These are phyloP conservation scores for Larimichthys polyactis DNA, from an alignment of 2,113 vertebrate genomes.

Conservation along the genomic window DNA sequence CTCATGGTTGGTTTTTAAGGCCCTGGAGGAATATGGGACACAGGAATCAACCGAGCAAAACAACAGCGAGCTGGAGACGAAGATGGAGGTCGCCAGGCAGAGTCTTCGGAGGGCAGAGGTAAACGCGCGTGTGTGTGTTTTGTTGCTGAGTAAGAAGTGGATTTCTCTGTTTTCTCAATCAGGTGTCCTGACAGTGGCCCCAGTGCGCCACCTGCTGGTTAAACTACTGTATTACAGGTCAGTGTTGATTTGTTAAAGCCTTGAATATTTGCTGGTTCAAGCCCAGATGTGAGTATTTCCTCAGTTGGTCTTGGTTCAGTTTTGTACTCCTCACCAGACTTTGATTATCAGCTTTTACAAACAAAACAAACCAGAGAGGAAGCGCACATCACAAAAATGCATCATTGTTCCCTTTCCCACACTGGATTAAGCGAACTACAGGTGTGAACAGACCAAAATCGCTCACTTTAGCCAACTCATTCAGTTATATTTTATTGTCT, in stretches of 20 bases:
- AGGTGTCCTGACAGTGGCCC: neutral
- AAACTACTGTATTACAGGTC: neutral
- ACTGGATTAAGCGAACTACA: too few relatives aligned
- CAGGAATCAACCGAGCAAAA: conserved; percentile 88
- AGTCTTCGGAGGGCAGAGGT: conserved; percentile 95
- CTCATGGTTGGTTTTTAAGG: conserved; percentile 71
- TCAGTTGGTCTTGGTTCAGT: too few relatives aligned
- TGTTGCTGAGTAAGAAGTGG: neutral
- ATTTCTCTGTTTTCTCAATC: conserved; percentile 13
- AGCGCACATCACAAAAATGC: too few relatives aligned
- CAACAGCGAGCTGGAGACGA: conserved; percentile 90
- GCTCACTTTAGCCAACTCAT: too few relatives aligned
- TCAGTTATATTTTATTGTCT: neutral
- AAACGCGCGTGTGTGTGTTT: conserved; percentile 20
- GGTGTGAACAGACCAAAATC: too few relatives aligned
- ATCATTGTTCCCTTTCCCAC: too few relatives aligned
- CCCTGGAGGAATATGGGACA: conserved; percentile 89
- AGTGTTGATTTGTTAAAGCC: neutral
- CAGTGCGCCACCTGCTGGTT: conserved; percentile 64
- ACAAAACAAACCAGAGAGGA: too few relatives aligned
- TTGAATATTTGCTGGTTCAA: too few relatives aligned
- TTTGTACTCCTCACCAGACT: too few relatives aligned
- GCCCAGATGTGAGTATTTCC: too few relatives aligned
- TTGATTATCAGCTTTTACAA: too few relatives aligned
- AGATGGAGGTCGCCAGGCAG: conserved; percentile 92